A percentile compares a stretch with the other conserved stretches of the same genome.
Conservation (phyloP, 2,797 vertebrate species). For the Phataginus tetradactyla region DNA sequence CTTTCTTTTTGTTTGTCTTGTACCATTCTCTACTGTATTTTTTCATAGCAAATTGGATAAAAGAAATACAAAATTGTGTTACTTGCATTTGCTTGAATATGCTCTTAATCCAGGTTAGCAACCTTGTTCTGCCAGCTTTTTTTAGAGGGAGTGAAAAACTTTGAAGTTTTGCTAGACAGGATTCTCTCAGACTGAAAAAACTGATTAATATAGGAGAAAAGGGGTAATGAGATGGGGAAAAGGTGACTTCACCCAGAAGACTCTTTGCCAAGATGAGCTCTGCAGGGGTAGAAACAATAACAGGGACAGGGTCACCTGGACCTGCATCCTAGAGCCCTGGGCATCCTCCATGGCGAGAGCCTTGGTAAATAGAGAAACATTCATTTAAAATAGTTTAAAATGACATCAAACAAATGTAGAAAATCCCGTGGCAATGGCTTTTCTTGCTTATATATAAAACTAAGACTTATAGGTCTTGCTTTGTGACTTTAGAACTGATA, state of each 20-base stretch:
- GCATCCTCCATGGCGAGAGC: rapidly evolving
- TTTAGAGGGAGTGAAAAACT: not conserved
- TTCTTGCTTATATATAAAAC: not conserved
- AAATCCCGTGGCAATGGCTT: not conserved
- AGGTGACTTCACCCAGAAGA: not conserved
- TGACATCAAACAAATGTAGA: not conserved
- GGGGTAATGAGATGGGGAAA: not conserved
- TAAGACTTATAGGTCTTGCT: not conserved
- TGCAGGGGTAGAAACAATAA: not conserved
- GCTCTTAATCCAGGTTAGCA: not conserved
- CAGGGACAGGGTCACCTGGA: not conserved
- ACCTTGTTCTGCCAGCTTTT: not conserved
- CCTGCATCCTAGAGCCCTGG: not conserved
- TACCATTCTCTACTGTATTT: not conserved
- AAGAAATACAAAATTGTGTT: not conserved
- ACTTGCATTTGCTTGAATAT: not conserved
- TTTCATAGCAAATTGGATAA: not conserved
- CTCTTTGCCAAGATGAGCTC: not conserved
- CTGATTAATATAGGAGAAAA: not conserved
- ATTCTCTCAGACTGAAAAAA: not conserved
- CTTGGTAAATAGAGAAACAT: not conserved
- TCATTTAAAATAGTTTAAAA: not conserved
- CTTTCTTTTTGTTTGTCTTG: not conserved
- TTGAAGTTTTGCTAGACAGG: not conserved
- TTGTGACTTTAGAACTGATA: not conserved